Percentiles rank a stretch among this genome's conserved stretches.
Conservation (phyloP, 2,797 vertebrate species). For the Myoxocephalus aenaeus region DNA sequence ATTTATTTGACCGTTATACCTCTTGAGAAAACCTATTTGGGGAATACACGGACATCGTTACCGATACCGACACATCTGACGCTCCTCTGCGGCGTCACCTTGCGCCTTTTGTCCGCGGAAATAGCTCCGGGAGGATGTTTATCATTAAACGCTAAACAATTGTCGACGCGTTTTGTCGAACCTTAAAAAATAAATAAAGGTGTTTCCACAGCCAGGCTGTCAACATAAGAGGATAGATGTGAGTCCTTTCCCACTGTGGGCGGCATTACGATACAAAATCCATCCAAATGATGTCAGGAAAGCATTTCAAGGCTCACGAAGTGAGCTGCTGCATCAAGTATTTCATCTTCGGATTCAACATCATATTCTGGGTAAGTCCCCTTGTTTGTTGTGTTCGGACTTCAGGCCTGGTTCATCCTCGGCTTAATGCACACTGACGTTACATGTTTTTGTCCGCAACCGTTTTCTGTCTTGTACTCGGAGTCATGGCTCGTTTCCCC, state of each 20-base stretch:
- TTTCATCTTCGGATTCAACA: conserved; percentile 99
- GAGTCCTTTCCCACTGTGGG: conserved; percentile 39
- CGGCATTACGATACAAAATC: conserved; percentile 24
- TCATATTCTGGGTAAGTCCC: conserved; percentile 97
- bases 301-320: conserved; percentile 98
- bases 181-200: conserved; percentile 21
- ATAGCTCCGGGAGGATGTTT: conserved; percentile 41
- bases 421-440: not conserved
- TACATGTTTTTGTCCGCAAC: not conserved
- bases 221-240: conserved; percentile 57
- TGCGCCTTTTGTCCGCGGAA: conserved; percentile 28
- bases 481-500: conserved; percentile 3
- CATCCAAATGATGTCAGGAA: conserved; percentile 93
- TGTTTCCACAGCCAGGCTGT: conserved; percentile 59
- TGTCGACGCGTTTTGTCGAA: conserved; percentile 55
- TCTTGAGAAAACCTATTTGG: not conserved
- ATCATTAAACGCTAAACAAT: conserved; percentile 47
- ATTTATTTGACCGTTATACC: conserved; percentile 18
- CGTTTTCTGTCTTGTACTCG: not conserved
- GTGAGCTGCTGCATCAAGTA: conserved; percentile 99
- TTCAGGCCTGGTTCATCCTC: conserved; percentile 34
- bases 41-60: not conserved
- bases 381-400: not conserved
- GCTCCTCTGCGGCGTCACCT: conserved; percentile 4
- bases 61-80: not conserved